These are phyloP conservation scores for Propithecus deckenii DNA, from an alignment of 2,797 vertebrate genomes.

Conservation along the genomic window DNA sequence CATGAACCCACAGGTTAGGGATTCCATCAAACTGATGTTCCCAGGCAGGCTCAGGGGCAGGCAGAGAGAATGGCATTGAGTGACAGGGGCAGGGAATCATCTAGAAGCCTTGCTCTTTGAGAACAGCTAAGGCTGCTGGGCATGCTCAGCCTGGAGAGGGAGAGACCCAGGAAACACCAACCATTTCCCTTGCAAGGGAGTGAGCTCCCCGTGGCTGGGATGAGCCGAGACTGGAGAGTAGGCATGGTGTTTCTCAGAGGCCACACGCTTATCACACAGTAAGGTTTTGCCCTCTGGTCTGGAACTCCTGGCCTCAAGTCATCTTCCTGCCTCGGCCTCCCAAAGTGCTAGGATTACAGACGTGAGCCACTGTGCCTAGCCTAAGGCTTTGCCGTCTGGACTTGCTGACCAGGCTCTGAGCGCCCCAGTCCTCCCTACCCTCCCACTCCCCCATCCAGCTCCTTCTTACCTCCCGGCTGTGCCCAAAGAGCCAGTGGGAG, in stretches of 20 bases:
- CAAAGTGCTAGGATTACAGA: neutral
- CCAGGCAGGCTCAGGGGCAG: neutral
- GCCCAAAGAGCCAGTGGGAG: conserved; percentile 81
- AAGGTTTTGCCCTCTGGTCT: neutral
- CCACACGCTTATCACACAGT: neutral
- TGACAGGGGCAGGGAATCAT: neutral
- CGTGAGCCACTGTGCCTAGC: neutral
- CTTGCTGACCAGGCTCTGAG: neutral
- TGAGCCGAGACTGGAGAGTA: neutral
- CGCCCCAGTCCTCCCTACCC: neutral
- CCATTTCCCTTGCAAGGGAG: neutral
- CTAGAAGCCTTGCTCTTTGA: neutral
- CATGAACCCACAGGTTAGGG: neutral
- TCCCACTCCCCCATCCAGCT: too few species aligned
- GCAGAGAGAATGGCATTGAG: neutral
- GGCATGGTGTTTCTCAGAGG: too few species aligned
- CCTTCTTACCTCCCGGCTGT: conserved; percentile 73
- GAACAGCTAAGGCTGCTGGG: neutral
- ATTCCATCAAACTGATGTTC: neutral
- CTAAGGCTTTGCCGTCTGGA: neutral
- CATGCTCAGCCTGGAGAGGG: neutral
- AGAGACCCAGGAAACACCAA: neutral
- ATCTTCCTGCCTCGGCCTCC: neutral
- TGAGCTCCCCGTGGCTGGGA: neutral
- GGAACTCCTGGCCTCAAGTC: neutral